Base-by-base conservation (phyloP, 1,140 invertebrate species). In the Druon quercuslanigerum region DNA sequence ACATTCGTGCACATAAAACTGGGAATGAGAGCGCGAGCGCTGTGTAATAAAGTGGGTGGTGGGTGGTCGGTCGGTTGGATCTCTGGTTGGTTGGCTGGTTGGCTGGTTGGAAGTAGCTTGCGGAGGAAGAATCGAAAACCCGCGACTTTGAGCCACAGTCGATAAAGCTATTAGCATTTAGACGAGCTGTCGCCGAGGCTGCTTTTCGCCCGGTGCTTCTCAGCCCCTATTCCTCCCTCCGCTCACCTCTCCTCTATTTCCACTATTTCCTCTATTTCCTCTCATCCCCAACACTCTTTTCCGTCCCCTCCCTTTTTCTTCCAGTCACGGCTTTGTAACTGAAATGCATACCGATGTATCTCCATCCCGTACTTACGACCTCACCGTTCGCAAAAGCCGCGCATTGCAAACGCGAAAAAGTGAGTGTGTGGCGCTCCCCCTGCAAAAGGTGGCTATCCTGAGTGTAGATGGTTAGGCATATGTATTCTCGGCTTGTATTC, bases 141-240 rank as follows among this genome's bases (percentile, higher is more conserved):
- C 76, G 76, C 77, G 78, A 81, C 82, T 83, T 81, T 83, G 80
- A 83, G 79, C 74, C 82, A 80, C 80, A 83, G 86, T 90, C 90
- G 89, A 91, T 90, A 90, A 90, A 88, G 87, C 89, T 90, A 91
- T 91, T 91, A 91, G 90, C 90, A 91, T 91, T 91, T 91, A 91
- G 90, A 91, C 89, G 90, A 91, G 90, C 89, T 91, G 90, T 91
- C 90, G 85, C 81, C 80, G 82, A 79, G 82, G 75, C 74, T 83
- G 79, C 76, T 80, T 81, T 66, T 79, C 79, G 81, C 78, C 79
- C 74, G 71, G 52, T 77, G 76, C 77, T 33, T 25, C 50, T 52
- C 51, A 25, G 40, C 79, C 19, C 20, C 72, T 73, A 74, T 74
- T 70, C 72, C 50, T 72, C 71, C 50, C 56, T 6, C 40, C 19